Evolutionary conservation across 2,888 invertebrate genomes (phyloP).

Genomic region (Pemphredon lugubris): DNA sequence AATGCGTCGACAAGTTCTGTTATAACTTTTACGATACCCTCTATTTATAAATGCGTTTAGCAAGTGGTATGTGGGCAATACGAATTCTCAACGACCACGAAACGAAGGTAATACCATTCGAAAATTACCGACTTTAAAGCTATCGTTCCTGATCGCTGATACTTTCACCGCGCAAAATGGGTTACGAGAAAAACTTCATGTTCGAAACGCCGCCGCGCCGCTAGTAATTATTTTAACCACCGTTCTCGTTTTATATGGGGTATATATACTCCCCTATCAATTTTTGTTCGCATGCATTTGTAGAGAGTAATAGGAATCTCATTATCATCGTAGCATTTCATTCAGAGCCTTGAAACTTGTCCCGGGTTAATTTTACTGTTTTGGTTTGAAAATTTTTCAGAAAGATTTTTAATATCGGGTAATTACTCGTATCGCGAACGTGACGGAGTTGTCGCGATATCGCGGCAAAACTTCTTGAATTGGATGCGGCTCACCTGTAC

Average conservation of each 20-base stretch:
- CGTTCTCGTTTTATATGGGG: constrained; percentile 8
- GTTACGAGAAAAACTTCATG: constrained; percentile 21
- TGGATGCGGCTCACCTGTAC: neutral
- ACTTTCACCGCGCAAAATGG: constrained; percentile 16
- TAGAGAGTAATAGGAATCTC: neutral
- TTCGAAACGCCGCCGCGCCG: neutral
- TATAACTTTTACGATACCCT: too few species aligned
- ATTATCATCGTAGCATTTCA: too few species aligned
- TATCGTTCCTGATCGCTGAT: neutral
- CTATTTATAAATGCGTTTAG: too few species aligned
- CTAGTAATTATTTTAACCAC: constrained; percentile 34
- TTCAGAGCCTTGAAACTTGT: too few species aligned
- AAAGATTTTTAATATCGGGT: too few species aligned
- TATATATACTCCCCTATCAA: too few species aligned
- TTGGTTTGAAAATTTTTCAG: too few species aligned
- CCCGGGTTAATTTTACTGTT: too few species aligned
- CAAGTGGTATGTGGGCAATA: constrained; percentile 4
- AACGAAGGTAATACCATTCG: constrained; percentile 1
- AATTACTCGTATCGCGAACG: too few species aligned
- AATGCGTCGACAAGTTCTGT: too few species aligned
- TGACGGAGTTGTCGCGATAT: too few species aligned
- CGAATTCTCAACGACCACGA: neutral
- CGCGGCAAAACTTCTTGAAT: neutral
- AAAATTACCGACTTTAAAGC: constrained; percentile 13
- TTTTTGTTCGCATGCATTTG: neutral